Evolutionary conservation across 1,140 invertebrate species (phyloP).

Genomic region (Achatina immaculata): DNA sequence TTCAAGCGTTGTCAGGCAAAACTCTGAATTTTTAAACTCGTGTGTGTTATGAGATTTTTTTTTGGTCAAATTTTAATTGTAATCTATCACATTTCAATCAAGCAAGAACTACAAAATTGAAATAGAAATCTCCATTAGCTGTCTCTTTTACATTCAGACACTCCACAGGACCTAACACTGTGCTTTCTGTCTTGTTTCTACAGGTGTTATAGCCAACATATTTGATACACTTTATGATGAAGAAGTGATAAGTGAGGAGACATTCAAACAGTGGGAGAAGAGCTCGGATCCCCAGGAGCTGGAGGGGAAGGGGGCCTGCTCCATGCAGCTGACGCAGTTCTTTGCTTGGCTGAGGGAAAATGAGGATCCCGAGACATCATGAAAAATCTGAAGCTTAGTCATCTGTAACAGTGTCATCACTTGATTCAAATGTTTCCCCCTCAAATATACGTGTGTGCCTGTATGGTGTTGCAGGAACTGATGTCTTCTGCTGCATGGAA

Average conservation of each 20-base stretch:
- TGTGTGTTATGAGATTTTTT: no score
- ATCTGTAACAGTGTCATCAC: background rate
- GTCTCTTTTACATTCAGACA: no score
- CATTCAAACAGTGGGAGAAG: constrained; percentile 76
- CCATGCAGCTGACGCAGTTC: constrained; percentile 75
- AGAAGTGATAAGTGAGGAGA: constrained; percentile 76
- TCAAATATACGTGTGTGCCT: background rate
- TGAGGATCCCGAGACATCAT: constrained; percentile 65
- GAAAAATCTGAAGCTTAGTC: constrained; percentile 2
- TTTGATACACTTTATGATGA: constrained; percentile 76
- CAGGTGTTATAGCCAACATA: constrained; percentile 74
- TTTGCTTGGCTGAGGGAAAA: constrained; percentile 75
- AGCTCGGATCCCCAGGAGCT: constrained; percentile 73
- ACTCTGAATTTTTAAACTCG: no score
- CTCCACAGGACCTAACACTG: no score
- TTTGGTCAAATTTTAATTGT: no score
- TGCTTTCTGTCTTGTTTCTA: constrained; percentile 24
- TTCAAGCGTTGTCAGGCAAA: no score
- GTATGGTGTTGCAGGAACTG: background rate
- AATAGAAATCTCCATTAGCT: background rate
- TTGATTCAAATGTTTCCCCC: background rate
- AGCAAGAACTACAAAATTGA: no score
- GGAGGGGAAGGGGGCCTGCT: constrained; percentile 76
- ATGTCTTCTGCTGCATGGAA: background rate
- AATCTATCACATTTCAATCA: no score